Conservation (phyloP, 2,797 vertebrate species). For the Cynopterus sphinx region DNA sequence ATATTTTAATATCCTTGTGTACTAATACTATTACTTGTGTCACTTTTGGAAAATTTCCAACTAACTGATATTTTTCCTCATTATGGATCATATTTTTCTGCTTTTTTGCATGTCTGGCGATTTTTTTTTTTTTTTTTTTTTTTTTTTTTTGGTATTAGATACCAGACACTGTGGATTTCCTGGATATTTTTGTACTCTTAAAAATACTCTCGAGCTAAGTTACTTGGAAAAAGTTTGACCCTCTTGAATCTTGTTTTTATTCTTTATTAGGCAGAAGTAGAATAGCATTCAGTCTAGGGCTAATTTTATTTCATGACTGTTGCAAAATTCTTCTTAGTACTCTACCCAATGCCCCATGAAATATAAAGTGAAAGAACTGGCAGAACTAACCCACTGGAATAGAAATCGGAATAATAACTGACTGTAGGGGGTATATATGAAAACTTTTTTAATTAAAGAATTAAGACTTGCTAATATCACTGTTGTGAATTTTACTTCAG, state of each 20-base stretch:
- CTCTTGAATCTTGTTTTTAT: conserved; percentile 50
- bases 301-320: conserved; percentile 19
- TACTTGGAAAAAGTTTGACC: conserved; percentile 33
- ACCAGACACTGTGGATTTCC: conserved; percentile 9
- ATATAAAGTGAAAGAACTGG: neutral
- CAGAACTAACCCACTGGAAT: neutral
- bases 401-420: neutral
- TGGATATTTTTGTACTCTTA: conserved; percentile 59
- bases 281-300: neutral
- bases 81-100: conserved; percentile 32
- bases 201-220: conserved; percentile 61
- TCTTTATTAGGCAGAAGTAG: neutral
- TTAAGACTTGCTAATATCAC: neutral
- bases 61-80: neutral
- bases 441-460: neutral
- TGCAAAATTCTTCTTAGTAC: neutral
- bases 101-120: neutral
- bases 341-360: neutral
- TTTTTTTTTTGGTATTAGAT: neutral
- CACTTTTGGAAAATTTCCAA: conserved; percentile 33
- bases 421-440: neutral
- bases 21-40: conserved; percentile 34
- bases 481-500: neutral
- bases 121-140: neutral
- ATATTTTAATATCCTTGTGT: neutral